Evolutionary conservation across 2,113 vertebrate genomes (phyloP).

Genomic region (Candoia aspera): DNA sequence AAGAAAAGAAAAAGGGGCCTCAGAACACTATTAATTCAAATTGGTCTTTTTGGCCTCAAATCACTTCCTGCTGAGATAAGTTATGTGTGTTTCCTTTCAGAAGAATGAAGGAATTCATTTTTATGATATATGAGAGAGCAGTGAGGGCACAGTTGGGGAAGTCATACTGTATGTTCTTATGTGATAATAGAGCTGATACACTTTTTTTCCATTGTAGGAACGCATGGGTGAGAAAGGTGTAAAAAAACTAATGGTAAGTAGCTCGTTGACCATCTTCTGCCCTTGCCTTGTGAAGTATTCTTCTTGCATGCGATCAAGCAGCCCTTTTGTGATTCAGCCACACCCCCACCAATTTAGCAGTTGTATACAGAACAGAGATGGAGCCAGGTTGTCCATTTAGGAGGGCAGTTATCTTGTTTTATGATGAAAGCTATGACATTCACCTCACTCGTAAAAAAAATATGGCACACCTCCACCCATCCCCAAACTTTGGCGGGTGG

Average conservation of each 20-base stretch:
- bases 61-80: neutral
- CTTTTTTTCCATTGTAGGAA: neutral
- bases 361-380: neutral
- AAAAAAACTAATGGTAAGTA: neutral
- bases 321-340: neutral
- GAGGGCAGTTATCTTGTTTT: neutral
- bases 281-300: neutral
- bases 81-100: neutral
- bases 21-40: neutral
- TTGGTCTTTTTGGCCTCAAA: neutral
- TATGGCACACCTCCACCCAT: neutral
- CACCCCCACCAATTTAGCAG: neutral
- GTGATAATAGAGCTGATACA: neutral
- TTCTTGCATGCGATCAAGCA: neutral
- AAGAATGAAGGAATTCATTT: neutral
- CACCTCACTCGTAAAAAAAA: neutral
- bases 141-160: neutral
- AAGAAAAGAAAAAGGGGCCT: neutral
- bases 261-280: neutral
- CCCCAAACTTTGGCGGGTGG: neutral
- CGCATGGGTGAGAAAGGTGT: accelerated
- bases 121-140: neutral
- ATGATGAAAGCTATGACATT: neutral
- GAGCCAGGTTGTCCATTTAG: neutral
- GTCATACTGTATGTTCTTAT: neutral